These are phyloP conservation scores for Drosophila aff. DNA, from an alignment of 1,140 invertebrate species.

Conservation along the genomic window DNA sequence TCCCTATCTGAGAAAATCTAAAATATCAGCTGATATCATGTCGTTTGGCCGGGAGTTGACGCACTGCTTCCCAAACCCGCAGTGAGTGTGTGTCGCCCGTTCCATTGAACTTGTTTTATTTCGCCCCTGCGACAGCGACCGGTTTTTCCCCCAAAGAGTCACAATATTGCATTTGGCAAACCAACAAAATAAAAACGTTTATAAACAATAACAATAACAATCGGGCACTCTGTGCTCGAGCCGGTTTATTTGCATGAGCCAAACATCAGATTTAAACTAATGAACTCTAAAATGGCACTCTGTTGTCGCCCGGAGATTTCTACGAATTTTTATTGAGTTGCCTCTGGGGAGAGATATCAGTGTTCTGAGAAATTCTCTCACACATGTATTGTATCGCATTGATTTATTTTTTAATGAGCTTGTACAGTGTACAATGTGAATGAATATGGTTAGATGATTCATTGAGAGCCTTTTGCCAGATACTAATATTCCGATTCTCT, in stretches of 20 bases:
- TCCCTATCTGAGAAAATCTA: constrained; percentile 30
- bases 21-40: constrained; percentile 43
- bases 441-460: constrained; percentile 2
- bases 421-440: not conserved
- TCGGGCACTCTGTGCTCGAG: constrained; percentile 12
- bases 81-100: constrained; percentile 13
- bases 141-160: constrained; percentile 14
- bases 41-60: constrained; percentile 3
- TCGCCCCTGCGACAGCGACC: constrained; percentile 11
- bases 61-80: constrained; percentile 3
- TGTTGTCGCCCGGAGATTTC: constrained; percentile 37
- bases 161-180: constrained; percentile 39
- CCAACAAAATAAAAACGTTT: constrained; percentile 16
- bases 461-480: not conserved
- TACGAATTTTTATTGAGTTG: constrained; percentile 53
- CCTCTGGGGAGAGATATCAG: not conserved
- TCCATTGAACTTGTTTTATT: constrained; percentile 41
- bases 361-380: constrained; percentile 33
- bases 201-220: constrained; percentile 37
- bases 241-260: constrained; percentile 66
- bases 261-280: constrained; percentile 52
- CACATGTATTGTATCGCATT: constrained; percentile 5
- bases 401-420: constrained; percentile 19
- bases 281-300: constrained; percentile 58
- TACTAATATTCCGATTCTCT: too few relatives aligned